Conservation (phyloP, 2,888 invertebrate genomes). For the Zootermopsis nevadensis region DNA sequence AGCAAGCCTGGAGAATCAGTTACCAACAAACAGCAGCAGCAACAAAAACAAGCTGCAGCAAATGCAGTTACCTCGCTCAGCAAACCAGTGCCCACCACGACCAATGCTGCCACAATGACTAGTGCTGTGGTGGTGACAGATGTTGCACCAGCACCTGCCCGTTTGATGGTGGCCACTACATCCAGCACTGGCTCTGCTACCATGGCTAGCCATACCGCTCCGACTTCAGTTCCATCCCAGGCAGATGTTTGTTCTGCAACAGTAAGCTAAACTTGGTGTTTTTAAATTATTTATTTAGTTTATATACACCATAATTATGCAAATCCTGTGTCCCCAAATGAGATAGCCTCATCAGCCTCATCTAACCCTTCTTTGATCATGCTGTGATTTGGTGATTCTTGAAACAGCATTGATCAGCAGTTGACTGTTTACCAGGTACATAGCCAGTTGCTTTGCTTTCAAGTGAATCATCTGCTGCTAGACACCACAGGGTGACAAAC, state of each 20-base stretch:
- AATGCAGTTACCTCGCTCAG: slow-evolving; percentile 35
- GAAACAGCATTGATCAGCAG: too few relatives aligned
- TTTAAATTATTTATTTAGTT: too few relatives aligned
- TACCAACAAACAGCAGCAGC: slow-evolving; percentile 54
- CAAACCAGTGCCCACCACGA: slow-evolving; percentile 60
- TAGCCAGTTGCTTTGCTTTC: too few relatives aligned
- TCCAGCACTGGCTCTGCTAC: slow-evolving; percentile 46
- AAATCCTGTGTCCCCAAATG: too few relatives aligned
- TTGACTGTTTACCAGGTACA: too few relatives aligned
- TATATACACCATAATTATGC: too few relatives aligned
- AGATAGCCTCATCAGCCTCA: too few relatives aligned
- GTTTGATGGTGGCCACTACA: slow-evolving; percentile 48
- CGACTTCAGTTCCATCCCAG: slow-evolving; percentile 46
- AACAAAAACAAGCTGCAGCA: slow-evolving; percentile 35
- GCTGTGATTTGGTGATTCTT: too few relatives aligned
- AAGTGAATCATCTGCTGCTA: too few relatives aligned
- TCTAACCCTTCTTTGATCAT: too few relatives aligned
- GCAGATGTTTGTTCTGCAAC: slow-evolving; percentile 42
- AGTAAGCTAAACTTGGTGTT: slow-evolving; percentile 3
- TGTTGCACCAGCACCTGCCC: slow-evolving; percentile 45
- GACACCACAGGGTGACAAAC: too few relatives aligned
- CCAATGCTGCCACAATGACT: slow-evolving; percentile 69
- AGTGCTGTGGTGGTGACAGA: slow-evolving; percentile 59
- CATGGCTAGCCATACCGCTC: slow-evolving; percentile 20
- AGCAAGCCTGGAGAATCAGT: slow-evolving; percentile 35